These are phyloP conservation scores for Rafetus swinhoei DNA, from an alignment of 2,113 vertebrate genomes.

Conservation along the genomic window DNA sequence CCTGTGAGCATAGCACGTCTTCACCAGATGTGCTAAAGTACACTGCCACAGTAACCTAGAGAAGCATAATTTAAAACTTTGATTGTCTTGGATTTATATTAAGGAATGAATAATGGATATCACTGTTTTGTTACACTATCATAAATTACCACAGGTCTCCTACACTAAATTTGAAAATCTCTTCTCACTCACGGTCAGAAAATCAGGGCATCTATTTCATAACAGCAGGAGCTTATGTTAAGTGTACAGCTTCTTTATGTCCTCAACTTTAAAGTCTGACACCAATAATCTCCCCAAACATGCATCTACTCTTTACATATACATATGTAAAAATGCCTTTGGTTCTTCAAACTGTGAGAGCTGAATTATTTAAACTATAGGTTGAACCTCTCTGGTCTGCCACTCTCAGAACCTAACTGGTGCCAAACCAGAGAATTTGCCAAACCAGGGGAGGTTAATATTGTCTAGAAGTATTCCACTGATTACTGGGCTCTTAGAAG, in stretches of 20 bases:
- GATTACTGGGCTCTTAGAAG: too few species aligned
- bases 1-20: too few species aligned
- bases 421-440: too few species aligned
- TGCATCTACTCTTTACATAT: not conserved
- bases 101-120: conserved; percentile 45
- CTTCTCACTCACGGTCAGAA: not conserved
- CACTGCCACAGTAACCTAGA: conserved; percentile 52
- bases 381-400: too few species aligned
- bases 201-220: conserved; percentile 38
- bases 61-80: conserved; percentile 52
- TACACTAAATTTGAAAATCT: not conserved
- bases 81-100: conserved; percentile 53
- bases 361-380: not conserved
- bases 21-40: not conserved
- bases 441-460: too few species aligned
- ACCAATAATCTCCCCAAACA: not conserved
- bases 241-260: not conserved
- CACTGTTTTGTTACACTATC: conserved; percentile 32
- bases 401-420: too few species aligned
- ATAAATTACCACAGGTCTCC: conserved; percentile 28
- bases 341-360: not conserved
- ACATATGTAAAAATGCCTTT: not conserved
- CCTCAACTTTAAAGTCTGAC: not conserved
- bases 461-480: too few species aligned
- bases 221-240: not conserved